Conservation (phyloP, 1,140 invertebrate genomes). For the Ceratoteleas bidentatus region DNA sequence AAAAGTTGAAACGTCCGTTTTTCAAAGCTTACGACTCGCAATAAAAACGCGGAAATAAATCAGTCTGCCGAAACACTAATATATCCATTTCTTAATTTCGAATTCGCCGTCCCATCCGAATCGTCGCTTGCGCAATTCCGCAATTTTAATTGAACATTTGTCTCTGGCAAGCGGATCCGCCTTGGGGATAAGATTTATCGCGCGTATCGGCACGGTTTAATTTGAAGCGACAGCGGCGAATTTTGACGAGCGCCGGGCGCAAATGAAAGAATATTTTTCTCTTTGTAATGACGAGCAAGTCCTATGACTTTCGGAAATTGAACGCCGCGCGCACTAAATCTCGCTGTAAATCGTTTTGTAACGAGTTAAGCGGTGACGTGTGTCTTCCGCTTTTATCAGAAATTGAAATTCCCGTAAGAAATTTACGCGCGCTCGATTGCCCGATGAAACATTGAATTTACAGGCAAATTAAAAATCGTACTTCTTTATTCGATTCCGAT, state of each 20-base stretch:
- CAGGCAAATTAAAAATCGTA: background rate
- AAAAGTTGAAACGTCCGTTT: background rate
- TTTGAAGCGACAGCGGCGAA: constrained; percentile 56
- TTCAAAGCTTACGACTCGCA: background rate
- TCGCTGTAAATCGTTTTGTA: constrained; percentile 56
- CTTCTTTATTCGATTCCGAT: background rate
- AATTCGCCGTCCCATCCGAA: constrained; percentile 35
- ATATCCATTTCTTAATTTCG: constrained; percentile 58
- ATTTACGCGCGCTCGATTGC: constrained; percentile 19
- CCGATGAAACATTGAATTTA: background rate
- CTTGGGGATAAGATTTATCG: constrained; percentile 59
- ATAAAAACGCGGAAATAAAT: constrained; percentile 31
- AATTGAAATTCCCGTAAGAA: constrained; percentile 40
- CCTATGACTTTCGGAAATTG: constrained; percentile 63
- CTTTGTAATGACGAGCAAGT: constrained; percentile 62
- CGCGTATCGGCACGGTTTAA: constrained; percentile 61
- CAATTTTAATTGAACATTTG: constrained; percentile 63
- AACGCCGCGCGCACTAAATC: constrained; percentile 53
- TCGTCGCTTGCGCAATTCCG: constrained; percentile 32
- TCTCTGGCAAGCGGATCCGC: constrained; percentile 51
- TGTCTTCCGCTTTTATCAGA: constrained; percentile 50
- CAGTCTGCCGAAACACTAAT: constrained; percentile 35
- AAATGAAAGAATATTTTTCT: constrained; percentile 65
- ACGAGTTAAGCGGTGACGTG: constrained; percentile 54
- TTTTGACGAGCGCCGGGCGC: constrained; percentile 57